Evolutionary conservation across 2,888 invertebrate species (phyloP).

Genomic region (Lymantria dispar): DNA sequence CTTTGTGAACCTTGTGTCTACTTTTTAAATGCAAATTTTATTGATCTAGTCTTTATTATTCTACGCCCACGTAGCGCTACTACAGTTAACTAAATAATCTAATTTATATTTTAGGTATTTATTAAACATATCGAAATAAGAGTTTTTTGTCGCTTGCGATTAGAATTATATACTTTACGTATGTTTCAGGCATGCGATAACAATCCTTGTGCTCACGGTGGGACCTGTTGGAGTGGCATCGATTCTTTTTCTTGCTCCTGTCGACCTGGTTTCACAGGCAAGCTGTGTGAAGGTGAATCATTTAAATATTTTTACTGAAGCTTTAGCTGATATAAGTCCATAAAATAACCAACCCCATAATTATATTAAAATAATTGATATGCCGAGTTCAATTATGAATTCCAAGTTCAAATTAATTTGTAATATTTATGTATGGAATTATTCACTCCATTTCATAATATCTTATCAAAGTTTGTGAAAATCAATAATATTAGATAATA

Average conservation of each 20-base stretch:
- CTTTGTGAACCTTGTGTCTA: not conserved
- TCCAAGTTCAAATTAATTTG: no score
- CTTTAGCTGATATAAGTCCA: no score
- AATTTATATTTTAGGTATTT: not conserved
- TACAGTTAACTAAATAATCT: not conserved
- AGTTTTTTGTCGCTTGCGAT: not conserved
- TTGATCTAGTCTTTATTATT: not conserved
- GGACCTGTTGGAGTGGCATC: slow-evolving; percentile 89
- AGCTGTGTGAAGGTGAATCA: slow-evolving; percentile 87
- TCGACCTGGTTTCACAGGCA: slow-evolving; percentile 89
- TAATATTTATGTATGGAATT: no score
- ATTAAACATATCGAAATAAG: not conserved
- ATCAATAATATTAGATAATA: no score
- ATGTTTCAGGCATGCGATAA: slow-evolving; percentile 85
- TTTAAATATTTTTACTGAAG: not conserved
- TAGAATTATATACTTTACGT: not conserved
- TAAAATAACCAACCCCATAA: no score
- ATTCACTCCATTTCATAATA: no score
- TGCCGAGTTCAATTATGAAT: no score
- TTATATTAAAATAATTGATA: no score
- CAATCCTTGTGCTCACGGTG: slow-evolving; percentile 89
- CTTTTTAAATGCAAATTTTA: not conserved
- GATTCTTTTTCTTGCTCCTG: slow-evolving; percentile 91
- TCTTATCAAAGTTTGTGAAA: no score
- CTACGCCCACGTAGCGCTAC: not conserved